Evolutionary conservation across 1,140 invertebrate species (phyloP), one percentile per base, ranked within the genome.

Genomic region (Oryzaephilus surinamensis): DNA sequence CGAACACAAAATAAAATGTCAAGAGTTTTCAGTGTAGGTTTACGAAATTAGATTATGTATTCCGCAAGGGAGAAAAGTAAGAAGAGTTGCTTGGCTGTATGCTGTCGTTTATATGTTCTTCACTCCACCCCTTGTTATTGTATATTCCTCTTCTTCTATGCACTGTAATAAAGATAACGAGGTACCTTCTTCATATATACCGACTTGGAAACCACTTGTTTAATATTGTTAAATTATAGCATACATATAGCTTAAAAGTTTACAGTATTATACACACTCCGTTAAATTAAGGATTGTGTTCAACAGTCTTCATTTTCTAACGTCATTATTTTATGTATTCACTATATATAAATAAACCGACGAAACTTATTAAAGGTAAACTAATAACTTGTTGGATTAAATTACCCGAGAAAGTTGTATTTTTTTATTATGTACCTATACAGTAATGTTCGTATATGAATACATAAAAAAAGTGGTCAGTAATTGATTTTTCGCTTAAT

Each of bases 11-110:
- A 48, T 44, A 48, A 42, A 45, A 48, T 43, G 44, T 48, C 46
- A 44, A 30, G 34, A 38, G 42, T 38, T 46, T 40, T 38, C 38
- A 43, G n/a, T n/a, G 28, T 41, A 41, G 46, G 38, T 48, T 48
- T 41, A 45, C 34, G 43, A 48, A 48, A 48, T 48, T 48, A 48
- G 46, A 48, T 48, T 48, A 48, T 28, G 31, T 49, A 38, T 45
- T 46, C 43, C n/a, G 33, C 27, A 28, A 19, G 43, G 43, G 46
- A 48, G 42, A 32, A 41, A 48, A 44, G 42, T 48, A 43, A 43
- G 41, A 38, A n/a, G n/a, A n/a, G n/a, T n/a, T n/a, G n/a, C n/a
- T n/a, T n/a, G n/a, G n/a, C n/a, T n/a, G n/a, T n/a, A n/a, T n/a
- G n/a, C 41, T 38, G 41, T 38, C 34, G 30, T 31, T 49, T 38